These are phyloP conservation scores for Scaptomyza flava DNA, from an alignment of 2,888 invertebrate genomes.

Conservation along the genomic window DNA sequence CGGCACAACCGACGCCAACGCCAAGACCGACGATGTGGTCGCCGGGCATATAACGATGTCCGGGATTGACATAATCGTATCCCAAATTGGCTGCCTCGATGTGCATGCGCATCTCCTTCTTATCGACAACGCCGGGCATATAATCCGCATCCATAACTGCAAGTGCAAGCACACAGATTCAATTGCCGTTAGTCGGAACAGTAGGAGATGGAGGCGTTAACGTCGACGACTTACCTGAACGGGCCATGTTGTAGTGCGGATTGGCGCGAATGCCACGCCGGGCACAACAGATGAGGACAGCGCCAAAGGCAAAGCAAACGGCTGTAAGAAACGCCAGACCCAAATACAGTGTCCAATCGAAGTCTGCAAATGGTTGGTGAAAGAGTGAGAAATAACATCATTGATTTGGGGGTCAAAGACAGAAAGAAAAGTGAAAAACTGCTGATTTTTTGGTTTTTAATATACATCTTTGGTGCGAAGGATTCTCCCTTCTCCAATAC, in stretches of 20 bases:
- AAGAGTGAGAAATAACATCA: not conserved
- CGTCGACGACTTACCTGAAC: conserved; percentile 79
- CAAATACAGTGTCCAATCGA: conserved; percentile 84
- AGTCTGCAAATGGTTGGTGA: conserved; percentile 67
- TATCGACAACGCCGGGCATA: conserved; percentile 91
- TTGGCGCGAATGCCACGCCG: conserved; percentile 81
- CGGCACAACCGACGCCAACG: conserved; percentile 86
- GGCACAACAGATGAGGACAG: conserved; percentile 82
- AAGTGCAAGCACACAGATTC: conserved; percentile 44
- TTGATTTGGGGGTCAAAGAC: not conserved
- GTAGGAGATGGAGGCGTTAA: not conserved
- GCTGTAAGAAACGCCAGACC: conserved; percentile 83
- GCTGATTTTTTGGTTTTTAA: conserved; percentile 66
- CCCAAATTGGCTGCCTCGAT: conserved; percentile 88
- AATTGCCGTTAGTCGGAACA: conserved; percentile 39
- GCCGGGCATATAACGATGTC: conserved; percentile 80
- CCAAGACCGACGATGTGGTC: conserved; percentile 77
- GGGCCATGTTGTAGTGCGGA: conserved; percentile 84
- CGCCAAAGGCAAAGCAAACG: conserved; percentile 82
- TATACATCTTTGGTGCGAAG: conserved; percentile 41
- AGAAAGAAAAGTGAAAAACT: conserved; percentile 47
- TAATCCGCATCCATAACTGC: conserved; percentile 95
- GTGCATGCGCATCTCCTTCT: conserved; percentile 88
- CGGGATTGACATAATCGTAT: conserved; percentile 92
- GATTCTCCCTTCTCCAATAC: not conserved